A percentile compares a stretch with the other conserved stretches of the same genome.
Evolutionary conservation across 2,113 vertebrate species (phyloP).

Genomic region (Corydoras maculifer): DNA sequence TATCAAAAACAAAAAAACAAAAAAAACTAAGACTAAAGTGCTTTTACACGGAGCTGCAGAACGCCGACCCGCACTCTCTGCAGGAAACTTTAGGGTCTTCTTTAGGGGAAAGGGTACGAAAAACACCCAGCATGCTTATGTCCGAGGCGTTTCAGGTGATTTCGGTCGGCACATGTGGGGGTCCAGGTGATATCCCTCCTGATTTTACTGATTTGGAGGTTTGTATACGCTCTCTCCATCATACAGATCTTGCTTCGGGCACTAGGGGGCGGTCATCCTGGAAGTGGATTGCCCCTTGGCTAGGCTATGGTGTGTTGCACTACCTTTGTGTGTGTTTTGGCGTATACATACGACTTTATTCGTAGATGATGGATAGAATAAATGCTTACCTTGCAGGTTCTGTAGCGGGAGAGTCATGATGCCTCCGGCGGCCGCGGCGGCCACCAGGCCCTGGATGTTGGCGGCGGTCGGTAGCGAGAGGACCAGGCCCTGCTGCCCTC

Average conservation of each 20-base stretch:
- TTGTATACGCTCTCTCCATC: too few species aligned
- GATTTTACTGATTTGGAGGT: too few species aligned
- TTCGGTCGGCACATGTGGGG: too few species aligned
- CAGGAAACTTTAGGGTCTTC: conserved; percentile 38
- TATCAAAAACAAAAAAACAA: conserved; percentile 46
- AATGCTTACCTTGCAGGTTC: conserved; percentile 92
- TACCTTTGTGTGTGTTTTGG: too few species aligned
- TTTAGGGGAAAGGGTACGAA: not conserved
- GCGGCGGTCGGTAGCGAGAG: conserved; percentile 90
- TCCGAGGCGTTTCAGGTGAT: too few species aligned
- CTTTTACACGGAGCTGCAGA: conserved; percentile 62
- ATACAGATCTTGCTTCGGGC: too few species aligned
- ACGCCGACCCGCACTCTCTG: conserved; percentile 72
- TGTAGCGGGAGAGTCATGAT: conserved; percentile 98
- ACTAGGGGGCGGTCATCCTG: too few species aligned
- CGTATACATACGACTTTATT: too few species aligned
- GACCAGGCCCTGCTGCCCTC: conserved; percentile 95
- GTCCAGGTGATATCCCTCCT: too few species aligned
- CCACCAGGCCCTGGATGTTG: conserved; percentile 96
- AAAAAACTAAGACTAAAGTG: conserved; percentile 54
- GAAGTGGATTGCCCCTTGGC: too few species aligned
- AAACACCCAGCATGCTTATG: too few species aligned
- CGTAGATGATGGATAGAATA: not conserved
- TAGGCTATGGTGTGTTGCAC: too few species aligned
- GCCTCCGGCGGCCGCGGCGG: conserved; percentile 93